Percentiles rank a stretch among this genome's conserved stretches.
Evolutionary conservation across 2,113 vertebrate species (phyloP).

Genomic region (Cyphomyrus plagiostoma): DNA sequence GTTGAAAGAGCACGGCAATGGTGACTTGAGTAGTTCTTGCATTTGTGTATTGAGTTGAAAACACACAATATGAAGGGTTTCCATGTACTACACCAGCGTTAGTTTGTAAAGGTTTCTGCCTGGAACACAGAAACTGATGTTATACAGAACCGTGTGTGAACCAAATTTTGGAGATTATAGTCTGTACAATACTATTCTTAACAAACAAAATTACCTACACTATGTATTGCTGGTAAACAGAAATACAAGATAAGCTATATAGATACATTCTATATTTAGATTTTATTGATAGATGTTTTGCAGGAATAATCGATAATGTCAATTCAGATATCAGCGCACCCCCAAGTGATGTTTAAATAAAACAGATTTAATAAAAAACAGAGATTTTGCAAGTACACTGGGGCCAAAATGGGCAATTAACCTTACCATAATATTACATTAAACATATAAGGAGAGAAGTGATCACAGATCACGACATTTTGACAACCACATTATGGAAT

Average conservation of each 20-base stretch:
- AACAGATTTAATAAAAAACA: background rate
- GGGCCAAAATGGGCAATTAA: conserved; percentile 2
- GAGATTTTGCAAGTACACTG: background rate
- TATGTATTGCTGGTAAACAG: background rate
- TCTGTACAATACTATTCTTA: background rate
- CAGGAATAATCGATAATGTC: background rate
- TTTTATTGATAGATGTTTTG: background rate
- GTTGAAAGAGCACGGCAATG: background rate
- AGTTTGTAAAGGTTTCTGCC: background rate
- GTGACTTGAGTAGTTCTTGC: background rate
- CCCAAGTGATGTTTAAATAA: background rate
- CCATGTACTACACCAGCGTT: background rate
- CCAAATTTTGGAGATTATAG: background rate
- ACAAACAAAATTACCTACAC: background rate
- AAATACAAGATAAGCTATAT: background rate
- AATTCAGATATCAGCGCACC: background rate
- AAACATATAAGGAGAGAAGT: background rate
- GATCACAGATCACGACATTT: background rate
- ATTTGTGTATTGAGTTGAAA: background rate
- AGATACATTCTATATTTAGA: background rate
- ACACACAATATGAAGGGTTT: background rate
- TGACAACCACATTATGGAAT: conserved; percentile 11
- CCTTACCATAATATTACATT: conserved; percentile 11
- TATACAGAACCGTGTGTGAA: background rate
- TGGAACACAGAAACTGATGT: background rate